Evolutionary conservation across 1,140 invertebrate species (phyloP), one percentile per base, ranked within the genome.

Genomic region (Episyrphus balteatus): DNA sequence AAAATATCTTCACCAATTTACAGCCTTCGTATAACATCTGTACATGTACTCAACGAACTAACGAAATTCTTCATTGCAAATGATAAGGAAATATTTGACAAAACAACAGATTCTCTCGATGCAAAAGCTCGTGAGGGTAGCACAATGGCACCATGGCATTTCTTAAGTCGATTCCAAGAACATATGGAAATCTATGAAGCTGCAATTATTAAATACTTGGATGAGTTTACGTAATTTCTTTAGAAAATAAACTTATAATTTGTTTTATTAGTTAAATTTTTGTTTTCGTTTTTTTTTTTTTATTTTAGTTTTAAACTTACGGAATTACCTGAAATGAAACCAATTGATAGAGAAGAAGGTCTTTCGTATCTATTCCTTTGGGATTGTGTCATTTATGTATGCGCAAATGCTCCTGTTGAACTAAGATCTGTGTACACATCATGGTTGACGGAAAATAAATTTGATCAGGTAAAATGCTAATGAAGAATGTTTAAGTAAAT

Each of bases 401-500:
- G 85, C 58, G 74, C 75, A 44, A 68, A 75, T 49, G 78, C 83
- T 13, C 70, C 79, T 48, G 74, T 78, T 18, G 77, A 84, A 69
- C 67, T 88, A 51, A 70, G 81, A 14, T 81, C 78, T 55, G 74
- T 83, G 40, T 86, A 85, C 59, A 76, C 80, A n/a, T 76, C 78
- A 55, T 79, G 78, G 69, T 61, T 84, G 17, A 78, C 61, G 72
- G 79, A 81, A 70, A 67, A 66, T 56, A 55, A 50, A 44, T 58
- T 61, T 36, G 59, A 68, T 43, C 55, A 64, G 55, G 58, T 68
- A 49, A 34, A 26, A 8, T 26, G 3, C 8, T 26, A 8, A 5
- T 26, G 8, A 26, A 26, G 3, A 26, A 5, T 26, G 40, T 26
- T 47, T 17, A 30, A 21, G 54, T 51, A 49, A 59, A 44, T 58